These are phyloP conservation scores for Drosophila prolongata DNA, from an alignment of 2,888 invertebrate genomes.

Conservation along the genomic window DNA sequence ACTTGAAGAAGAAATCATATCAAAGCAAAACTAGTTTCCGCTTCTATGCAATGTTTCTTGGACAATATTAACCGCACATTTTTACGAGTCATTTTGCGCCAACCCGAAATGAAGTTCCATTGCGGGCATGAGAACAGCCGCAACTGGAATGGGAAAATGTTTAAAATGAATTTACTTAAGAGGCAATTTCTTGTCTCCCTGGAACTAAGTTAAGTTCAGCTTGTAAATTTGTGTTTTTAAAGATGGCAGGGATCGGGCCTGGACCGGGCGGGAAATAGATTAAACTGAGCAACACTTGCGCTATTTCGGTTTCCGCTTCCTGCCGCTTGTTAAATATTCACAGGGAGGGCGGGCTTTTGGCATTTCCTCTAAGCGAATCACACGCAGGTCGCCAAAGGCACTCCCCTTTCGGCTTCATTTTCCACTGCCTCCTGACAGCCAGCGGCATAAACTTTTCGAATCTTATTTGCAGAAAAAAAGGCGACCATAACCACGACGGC, in stretches of 20 bases:
- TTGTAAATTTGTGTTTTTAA: slow-evolving; percentile 29
- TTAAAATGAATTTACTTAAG: slow-evolving; percentile 8
- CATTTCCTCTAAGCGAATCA: slow-evolving; percentile 54
- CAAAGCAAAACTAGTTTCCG: background rate
- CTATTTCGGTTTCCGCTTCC: slow-evolving; percentile 71
- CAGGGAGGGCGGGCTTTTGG: slow-evolving; percentile 26
- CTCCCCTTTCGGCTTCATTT: slow-evolving; percentile 46
- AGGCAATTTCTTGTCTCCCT: slow-evolving; percentile 24
- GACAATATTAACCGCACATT: slow-evolving; percentile 12
- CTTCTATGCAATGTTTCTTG: slow-evolving; percentile 1
- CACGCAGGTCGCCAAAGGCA: slow-evolving; percentile 39
- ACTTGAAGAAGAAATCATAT: background rate
- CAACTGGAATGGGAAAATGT: background rate
- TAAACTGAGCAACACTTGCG: slow-evolving; percentile 75
- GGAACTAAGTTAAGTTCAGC: slow-evolving; percentile 34
- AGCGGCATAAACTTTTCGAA: slow-evolving; percentile 78
- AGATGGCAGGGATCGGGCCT: slow-evolving; percentile 15
- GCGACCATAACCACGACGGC: slow-evolving; percentile 15
- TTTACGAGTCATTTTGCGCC: background rate
- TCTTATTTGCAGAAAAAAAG: slow-evolving; percentile 64
- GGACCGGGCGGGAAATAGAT: slow-evolving; percentile 69
- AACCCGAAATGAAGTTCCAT: slow-evolving; percentile 12
- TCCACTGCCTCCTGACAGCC: slow-evolving; percentile 68
- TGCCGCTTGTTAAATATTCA: slow-evolving; percentile 70
- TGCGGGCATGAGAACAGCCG: background rate